Evolutionary conservation across 2,888 invertebrate genomes (phyloP).

Genomic region (Zaprionus lineosus): DNA sequence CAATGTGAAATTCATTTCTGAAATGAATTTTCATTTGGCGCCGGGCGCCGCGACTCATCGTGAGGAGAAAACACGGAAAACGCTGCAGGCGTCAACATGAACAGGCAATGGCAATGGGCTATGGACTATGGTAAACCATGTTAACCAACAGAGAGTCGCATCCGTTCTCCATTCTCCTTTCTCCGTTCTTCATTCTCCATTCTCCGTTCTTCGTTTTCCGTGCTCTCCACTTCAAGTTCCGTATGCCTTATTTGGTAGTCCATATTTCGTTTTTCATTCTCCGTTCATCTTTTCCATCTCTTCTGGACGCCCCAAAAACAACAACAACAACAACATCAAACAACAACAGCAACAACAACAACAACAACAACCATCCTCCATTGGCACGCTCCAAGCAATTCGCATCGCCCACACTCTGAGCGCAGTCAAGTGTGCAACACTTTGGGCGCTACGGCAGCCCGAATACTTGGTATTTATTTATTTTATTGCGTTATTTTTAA

Average conservation of each 20-base stretch:
- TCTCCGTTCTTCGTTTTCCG: not conserved
- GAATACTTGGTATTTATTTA: slow-evolving; percentile 54
- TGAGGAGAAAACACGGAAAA: not conserved
- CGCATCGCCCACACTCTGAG: slow-evolving; percentile 26
- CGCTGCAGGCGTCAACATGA: slow-evolving; percentile 39
- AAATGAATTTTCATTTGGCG: slow-evolving; percentile 52
- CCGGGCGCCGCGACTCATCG: slow-evolving; percentile 28
- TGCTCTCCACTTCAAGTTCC: too few species aligned
- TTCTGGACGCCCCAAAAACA: too few species aligned
- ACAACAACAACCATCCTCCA: too few species aligned
- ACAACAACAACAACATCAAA: too few species aligned
- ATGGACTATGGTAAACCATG: slow-evolving; percentile 35
- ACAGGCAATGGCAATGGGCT: slow-evolving; percentile 11
- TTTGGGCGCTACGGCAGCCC: slow-evolving; percentile 48
- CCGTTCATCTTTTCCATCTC: too few species aligned
- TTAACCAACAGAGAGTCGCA: slow-evolving; percentile 38
- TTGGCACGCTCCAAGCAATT: not conserved
- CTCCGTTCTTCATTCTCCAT: not conserved
- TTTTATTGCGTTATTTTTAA: slow-evolving; percentile 28
- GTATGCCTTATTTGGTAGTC: too few species aligned
- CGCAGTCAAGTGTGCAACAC: slow-evolving; percentile 73
- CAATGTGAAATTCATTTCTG: slow-evolving; percentile 37
- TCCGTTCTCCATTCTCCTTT: slow-evolving; percentile 9
- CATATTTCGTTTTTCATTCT: too few species aligned
- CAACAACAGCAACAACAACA: too few species aligned